Evolutionary conservation across 2,113 vertebrate species (phyloP).

Genomic region (Perca schrenkii): DNA sequence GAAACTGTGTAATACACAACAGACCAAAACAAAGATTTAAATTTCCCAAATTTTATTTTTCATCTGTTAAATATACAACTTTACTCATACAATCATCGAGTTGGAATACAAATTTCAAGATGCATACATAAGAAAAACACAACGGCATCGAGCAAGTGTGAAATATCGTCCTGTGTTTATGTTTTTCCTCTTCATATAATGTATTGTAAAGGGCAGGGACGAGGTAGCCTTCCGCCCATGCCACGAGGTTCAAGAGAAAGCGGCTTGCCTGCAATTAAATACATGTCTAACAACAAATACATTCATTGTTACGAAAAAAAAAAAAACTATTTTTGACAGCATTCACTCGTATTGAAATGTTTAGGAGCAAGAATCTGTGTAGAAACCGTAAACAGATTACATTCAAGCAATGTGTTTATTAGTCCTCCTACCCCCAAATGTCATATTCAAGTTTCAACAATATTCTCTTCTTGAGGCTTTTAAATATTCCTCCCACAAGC

Average conservation of each 20-base stretch:
- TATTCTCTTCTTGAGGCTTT: slow-evolving; percentile 43
- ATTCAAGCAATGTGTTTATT: slow-evolving; percentile 76
- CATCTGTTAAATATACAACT: slow-evolving; percentile 79
- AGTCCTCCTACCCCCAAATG: slow-evolving; percentile 35
- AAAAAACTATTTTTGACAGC: slow-evolving; percentile 47
- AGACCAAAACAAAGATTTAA: slow-evolving; percentile 10
- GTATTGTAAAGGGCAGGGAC: slow-evolving; percentile 30
- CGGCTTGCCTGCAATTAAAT: slow-evolving; percentile 70
- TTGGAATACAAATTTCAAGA: slow-evolving; percentile 80
- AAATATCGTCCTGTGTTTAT: slow-evolving; percentile 38
- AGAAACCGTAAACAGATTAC: slow-evolving; percentile 79
- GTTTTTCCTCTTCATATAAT: slow-evolving; percentile 40
- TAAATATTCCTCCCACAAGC: slow-evolving; percentile 38
- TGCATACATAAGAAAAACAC: slow-evolving; percentile 75
- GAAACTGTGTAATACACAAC: too few relatives aligned
- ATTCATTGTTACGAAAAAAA: slow-evolving; percentile 70
- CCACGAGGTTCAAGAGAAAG: slow-evolving; percentile 44
- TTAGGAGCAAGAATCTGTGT: slow-evolving; percentile 50
- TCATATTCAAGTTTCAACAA: slow-evolving; percentile 63
- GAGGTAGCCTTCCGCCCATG: slow-evolving; percentile 3
- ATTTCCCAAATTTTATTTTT: slow-evolving; percentile 76
- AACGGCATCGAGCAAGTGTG: slow-evolving; percentile 59
- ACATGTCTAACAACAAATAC: slow-evolving; percentile 76
- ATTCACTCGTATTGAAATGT: slow-evolving; percentile 75
- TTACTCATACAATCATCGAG: slow-evolving; percentile 76